phyloP scores from a whole-genome alignment of 2,797 vertebrate species.

The Delichon dasypus region DNA sequence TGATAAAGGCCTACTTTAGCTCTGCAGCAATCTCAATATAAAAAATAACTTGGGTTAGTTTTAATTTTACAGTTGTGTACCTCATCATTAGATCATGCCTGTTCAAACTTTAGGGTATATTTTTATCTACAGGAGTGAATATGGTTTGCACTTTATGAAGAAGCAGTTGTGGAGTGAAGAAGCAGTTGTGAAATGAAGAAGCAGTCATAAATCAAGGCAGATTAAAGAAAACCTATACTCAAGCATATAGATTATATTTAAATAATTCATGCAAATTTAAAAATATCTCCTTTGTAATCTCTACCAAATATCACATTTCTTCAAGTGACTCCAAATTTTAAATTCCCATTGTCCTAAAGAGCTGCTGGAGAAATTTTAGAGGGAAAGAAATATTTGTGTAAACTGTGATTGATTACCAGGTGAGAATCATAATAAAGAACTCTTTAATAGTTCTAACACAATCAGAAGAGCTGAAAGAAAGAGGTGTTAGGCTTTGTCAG shows the following conservation, averaged over 20 bases:
- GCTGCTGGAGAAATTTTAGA: neutral
- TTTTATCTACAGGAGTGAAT: neutral
- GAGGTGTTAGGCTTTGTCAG: neutral
- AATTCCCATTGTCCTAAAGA: neutral
- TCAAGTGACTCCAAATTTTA: neutral
- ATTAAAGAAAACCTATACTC: neutral
- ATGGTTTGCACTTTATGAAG: neutral
- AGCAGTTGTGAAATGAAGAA: neutral
- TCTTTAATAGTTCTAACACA: neutral
- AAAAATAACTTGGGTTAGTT: neutral
- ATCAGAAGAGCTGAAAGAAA: neutral
- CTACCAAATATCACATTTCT: neutral
- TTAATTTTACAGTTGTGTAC: neutral
- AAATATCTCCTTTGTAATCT: neutral
- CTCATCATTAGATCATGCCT: neutral
- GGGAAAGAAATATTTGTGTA: neutral
- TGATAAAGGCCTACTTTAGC: neutral
- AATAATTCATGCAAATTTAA: neutral
- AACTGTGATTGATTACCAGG: neutral
- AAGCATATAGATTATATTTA: neutral
- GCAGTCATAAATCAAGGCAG: neutral
- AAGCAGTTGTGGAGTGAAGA: neutral
- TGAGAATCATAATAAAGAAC: neutral
- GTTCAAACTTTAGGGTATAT: neutral
- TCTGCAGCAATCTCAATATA: neutral